These are phyloP conservation scores for Osmoderma eremita DNA, from an alignment of 2,888 invertebrate genomes.

Conservation along the genomic window DNA sequence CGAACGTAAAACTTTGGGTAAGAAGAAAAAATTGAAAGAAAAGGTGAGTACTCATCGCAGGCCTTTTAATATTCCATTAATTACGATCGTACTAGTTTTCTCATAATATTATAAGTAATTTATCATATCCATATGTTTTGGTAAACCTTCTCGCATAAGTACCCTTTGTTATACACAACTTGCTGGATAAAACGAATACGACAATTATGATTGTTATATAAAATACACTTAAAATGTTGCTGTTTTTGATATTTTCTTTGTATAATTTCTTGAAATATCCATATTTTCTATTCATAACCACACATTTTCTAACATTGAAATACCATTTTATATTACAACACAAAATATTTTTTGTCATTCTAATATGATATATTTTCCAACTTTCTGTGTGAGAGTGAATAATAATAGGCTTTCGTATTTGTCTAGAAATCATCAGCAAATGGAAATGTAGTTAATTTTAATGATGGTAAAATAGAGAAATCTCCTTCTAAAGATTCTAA, in stretches of 20 bases:
- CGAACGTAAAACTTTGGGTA: constrained; percentile 74
- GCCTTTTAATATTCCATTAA: background rate
- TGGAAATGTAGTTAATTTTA: constrained; percentile 69
- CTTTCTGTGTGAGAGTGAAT: no score
- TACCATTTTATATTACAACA: background rate
- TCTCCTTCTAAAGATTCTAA: constrained; percentile 64
- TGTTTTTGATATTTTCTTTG: no score
- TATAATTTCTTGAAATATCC: no score
- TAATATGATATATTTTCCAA: background rate
- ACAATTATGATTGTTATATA: no score
- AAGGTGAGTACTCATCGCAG: constrained; percentile 66
- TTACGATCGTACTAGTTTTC: background rate
- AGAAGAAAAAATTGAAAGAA: constrained; percentile 77
- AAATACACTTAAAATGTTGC: no score
- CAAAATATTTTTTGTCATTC: constrained; percentile 4
- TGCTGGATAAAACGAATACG: no score
- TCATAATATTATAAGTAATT: background rate
- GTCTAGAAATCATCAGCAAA: constrained; percentile 71
- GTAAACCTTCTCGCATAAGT: background rate
- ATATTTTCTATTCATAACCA: no score
- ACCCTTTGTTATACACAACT: constrained; percentile 22
- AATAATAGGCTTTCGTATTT: background rate
- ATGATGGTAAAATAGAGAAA: constrained; percentile 69
- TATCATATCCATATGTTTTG: constrained; percentile 25
- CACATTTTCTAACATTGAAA: no score